Conservation (phyloP, 1,140 invertebrate genomes). For the Drosophila leontia region DNA sequence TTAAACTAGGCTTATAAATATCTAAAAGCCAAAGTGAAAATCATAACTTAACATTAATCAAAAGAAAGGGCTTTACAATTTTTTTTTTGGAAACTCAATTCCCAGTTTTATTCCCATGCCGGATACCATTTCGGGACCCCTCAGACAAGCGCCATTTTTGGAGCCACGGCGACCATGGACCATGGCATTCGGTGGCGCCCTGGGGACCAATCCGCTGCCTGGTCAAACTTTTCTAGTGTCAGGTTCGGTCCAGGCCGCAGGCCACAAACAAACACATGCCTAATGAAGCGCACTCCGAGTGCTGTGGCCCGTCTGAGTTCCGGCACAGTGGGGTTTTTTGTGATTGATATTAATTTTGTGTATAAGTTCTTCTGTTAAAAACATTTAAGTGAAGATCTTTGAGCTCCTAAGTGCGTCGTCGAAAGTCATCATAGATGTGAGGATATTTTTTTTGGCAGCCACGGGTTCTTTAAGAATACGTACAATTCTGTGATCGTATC, state of each 20-base stretch:
- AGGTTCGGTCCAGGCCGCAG: conserved; percentile 35
- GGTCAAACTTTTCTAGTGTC: conserved; percentile 46
- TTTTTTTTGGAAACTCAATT: too few species aligned
- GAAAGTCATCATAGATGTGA: too few species aligned
- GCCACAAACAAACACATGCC: conserved; percentile 47
- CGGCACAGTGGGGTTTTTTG: conserved; percentile 4
- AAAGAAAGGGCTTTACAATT: too few species aligned
- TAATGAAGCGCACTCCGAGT: conserved; percentile 39
- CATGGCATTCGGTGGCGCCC: conserved; percentile 3
- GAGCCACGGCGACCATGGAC: neutral
- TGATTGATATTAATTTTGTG: neutral
- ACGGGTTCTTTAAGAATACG: neutral
- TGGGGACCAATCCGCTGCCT: conserved; percentile 38
- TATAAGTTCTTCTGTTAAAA: neutral
- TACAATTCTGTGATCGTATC: too few species aligned
- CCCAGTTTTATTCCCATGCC: neutral
- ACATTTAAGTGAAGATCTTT: neutral
- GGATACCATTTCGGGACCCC: neutral
- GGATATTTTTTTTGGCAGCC: too few species aligned
- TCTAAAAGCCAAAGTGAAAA: too few species aligned
- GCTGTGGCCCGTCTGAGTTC: neutral
- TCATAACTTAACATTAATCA: too few species aligned
- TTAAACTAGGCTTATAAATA: too few species aligned
- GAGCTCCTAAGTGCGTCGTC: neutral
- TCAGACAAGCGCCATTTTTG: neutral